Evolutionary conservation across 2,113 vertebrate species (phyloP).

Genomic region (Morone saxatilis): DNA sequence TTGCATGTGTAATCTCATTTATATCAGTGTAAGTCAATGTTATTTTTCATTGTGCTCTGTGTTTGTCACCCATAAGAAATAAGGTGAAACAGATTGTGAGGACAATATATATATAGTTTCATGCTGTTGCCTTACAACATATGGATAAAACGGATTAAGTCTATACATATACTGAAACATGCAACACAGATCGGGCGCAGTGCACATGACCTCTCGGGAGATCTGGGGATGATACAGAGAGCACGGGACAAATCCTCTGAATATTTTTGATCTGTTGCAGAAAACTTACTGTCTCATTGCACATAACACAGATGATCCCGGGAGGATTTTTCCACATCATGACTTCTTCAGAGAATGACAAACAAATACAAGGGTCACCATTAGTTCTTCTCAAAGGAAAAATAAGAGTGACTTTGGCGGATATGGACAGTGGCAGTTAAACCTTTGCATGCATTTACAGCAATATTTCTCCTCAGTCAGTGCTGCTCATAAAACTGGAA

Average conservation of each 20-base stretch:
- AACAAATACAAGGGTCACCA: slow-evolving; percentile 15
- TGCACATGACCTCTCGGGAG: slow-evolving; percentile 20
- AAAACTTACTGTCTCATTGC: slow-evolving; percentile 21
- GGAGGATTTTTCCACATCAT: slow-evolving; percentile 14
- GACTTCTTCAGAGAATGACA: slow-evolving; percentile 25
- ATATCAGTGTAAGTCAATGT: slow-evolving; percentile 12
- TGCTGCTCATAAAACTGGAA: slow-evolving; percentile 20
- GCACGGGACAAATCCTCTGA: slow-evolving; percentile 42
- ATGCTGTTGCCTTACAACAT: slow-evolving; percentile 39
- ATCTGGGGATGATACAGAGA: slow-evolving; percentile 33
- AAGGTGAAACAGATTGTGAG: slow-evolving; percentile 37
- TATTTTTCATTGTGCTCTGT: not conserved
- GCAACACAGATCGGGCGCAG: slow-evolving; percentile 24
- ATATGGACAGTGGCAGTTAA: not conserved
- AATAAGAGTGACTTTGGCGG: slow-evolving; percentile 18
- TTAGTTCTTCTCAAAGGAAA: slow-evolving; percentile 28
- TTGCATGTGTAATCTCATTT: slow-evolving; percentile 58
- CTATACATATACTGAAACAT: slow-evolving; percentile 50
- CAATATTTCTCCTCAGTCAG: slow-evolving; percentile 7
- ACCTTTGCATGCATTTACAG: slow-evolving; percentile 43
- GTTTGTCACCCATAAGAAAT: not conserved
- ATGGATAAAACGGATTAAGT: slow-evolving; percentile 67
- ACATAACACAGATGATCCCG: slow-evolving; percentile 17
- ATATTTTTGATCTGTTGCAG: slow-evolving; percentile 21
- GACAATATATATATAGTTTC: slow-evolving; percentile 31